These are phyloP conservation scores for Hephaestus fuliginosus DNA, from an alignment of 2,797 vertebrate genomes.

Conservation along the genomic window DNA sequence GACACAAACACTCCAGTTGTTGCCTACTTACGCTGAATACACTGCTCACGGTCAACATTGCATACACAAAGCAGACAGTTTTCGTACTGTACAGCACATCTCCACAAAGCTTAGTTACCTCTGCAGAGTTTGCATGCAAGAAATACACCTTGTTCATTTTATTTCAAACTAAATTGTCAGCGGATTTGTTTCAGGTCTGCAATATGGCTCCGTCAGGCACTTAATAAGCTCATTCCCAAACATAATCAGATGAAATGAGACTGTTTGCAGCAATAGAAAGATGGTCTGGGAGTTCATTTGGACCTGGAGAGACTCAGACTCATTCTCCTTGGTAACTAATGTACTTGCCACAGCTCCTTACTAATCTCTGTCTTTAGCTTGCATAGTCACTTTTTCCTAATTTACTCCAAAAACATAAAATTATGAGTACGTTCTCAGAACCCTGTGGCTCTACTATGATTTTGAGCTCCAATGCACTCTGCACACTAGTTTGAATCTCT, in stretches of 20 bases:
- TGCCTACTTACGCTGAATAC: constrained; percentile 16
- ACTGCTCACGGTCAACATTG: constrained; percentile 13
- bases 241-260: constrained; percentile 42
- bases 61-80: background rate
- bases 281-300: constrained; percentile 27
- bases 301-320: constrained; percentile 19
- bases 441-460: background rate
- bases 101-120: background rate
- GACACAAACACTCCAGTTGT: constrained; percentile 8
- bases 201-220: constrained; percentile 23
- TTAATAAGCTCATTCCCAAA: constrained; percentile 53
- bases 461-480: background rate
- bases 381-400: background rate
- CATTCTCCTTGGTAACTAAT: constrained; percentile 16
- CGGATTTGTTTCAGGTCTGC: constrained; percentile 33
- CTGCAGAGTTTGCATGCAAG: constrained; percentile 12
- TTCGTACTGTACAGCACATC: background rate
- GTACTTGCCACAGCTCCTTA: constrained; percentile 4
- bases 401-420: constrained; percentile 10
- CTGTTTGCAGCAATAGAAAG: constrained; percentile 16
- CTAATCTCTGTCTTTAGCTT: constrained; percentile 22
- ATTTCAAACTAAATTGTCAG: constrained; percentile 23
- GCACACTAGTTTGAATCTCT: background rate
- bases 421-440: background rate
- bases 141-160: constrained; percentile 25